Evolutionary conservation across 2,797 vertebrate species (phyloP).

Genomic region (Squalus acanthias): DNA sequence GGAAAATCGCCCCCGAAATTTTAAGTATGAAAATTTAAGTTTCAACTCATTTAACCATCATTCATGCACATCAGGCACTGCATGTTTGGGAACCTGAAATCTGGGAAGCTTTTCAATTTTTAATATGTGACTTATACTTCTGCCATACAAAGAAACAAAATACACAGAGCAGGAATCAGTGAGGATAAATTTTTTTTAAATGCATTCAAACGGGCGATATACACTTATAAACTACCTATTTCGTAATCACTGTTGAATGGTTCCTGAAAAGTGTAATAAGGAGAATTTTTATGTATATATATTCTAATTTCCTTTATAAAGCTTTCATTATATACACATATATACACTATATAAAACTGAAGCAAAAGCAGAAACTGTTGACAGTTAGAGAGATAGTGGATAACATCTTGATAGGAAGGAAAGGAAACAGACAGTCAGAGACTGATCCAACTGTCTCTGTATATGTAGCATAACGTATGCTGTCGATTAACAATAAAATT

Average conservation of each 20-base stretch:
- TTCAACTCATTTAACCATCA: background rate
- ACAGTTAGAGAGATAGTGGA: background rate
- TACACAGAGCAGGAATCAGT: background rate
- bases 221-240: background rate
- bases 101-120: background rate
- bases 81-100: background rate
- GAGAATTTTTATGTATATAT: background rate
- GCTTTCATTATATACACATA: background rate
- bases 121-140: background rate
- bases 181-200: background rate
- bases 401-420: slow-evolving; percentile 1
- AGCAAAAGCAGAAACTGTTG: background rate
- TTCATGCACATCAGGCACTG: background rate
- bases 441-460: background rate
- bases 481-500: background rate
- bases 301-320: background rate
- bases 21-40: background rate
- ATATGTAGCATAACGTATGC: background rate
- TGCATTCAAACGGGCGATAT: background rate
- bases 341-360: background rate
- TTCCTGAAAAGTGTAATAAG: background rate
- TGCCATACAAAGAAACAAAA: background rate
- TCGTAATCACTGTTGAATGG: background rate
- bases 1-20: too few relatives aligned
- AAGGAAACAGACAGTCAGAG: slow-evolving; percentile 6